Conservation (phyloP, 2,888 invertebrate genomes). For the Drosophila paramelanica region DNA sequence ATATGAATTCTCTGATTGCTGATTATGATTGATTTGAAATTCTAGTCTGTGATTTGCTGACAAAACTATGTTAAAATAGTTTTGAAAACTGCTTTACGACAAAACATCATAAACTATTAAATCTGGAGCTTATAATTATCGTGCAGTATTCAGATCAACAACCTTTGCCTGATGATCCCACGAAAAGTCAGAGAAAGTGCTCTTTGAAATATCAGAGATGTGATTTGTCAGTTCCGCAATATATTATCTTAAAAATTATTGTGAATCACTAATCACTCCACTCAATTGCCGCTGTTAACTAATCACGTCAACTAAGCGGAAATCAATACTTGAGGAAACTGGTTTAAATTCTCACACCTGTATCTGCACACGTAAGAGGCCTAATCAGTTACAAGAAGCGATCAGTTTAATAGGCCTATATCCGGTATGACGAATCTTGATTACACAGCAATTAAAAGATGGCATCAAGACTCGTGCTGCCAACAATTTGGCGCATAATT, state of each 20-base stretch:
- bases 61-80: background rate
- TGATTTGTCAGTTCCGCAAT: background rate
- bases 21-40: background rate
- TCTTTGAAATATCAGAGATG: background rate
- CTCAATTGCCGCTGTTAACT: slow-evolving; percentile 11
- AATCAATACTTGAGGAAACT: slow-evolving; percentile 59
- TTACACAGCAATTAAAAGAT: slow-evolving; percentile 56
- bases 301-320: slow-evolving; percentile 26
- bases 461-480: slow-evolving; percentile 55
- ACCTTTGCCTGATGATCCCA: background rate
- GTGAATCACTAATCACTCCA: background rate
- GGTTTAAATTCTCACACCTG: slow-evolving; percentile 28
- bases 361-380: background rate
- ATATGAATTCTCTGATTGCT: background rate
- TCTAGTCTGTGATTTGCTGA: background rate
- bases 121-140: background rate
- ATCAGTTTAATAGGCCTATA: slow-evolving; percentile 63
- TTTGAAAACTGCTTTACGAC: background rate
- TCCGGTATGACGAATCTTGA: slow-evolving; percentile 76
- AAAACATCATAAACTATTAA: background rate
- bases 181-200: slow-evolving; percentile 11
- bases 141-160: background rate
- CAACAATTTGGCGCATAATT: slow-evolving; percentile 56
- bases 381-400: slow-evolving; percentile 45
- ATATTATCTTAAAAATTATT: slow-evolving; percentile 12